Percentiles rank a stretch among this genome's conserved stretches.
Evolutionary conservation across 2,797 vertebrate genomes (phyloP).

Genomic region (Alexandromys oeconomus): DNA sequence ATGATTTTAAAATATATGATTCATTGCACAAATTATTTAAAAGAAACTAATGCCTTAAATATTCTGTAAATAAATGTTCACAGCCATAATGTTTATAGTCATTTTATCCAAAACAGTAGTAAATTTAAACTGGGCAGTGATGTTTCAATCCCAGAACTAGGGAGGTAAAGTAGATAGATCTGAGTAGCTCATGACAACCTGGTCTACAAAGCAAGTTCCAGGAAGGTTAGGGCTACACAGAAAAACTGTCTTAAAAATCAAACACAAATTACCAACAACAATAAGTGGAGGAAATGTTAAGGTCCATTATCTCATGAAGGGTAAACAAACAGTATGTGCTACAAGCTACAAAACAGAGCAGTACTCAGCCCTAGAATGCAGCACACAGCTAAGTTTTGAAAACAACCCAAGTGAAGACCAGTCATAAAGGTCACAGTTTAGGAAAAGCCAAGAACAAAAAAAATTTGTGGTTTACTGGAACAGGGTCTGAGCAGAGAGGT

Average conservation of each 20-base stretch:
- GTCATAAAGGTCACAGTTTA: neutral
- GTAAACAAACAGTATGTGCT: neutral
- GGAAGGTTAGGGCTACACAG: neutral
- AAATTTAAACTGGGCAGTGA: neutral
- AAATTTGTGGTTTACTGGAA: neutral
- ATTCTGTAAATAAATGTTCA: neutral
- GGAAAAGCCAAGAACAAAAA: conserved; percentile 25
- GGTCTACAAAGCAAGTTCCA: neutral
- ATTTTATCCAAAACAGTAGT: neutral
- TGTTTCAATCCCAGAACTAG: neutral
- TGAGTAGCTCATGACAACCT: neutral
- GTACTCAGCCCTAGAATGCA: neutral
- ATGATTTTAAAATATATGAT: conserved; percentile 40
- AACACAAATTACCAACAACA: neutral
- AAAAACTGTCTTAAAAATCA: neutral
- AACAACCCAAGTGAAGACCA: conserved; percentile 26
- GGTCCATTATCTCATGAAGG: neutral
- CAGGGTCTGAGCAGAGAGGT: neutral
- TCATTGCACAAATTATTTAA: conserved; percentile 22
- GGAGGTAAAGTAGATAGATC: neutral
- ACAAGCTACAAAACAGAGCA: neutral
- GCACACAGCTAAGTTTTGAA: neutral
- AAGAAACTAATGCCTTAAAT: conserved; percentile 16
- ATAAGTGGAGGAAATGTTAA: neutral
- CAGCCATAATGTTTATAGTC: neutral